Evolutionary conservation across 2,113 vertebrate genomes (phyloP).

Genomic region (Bucco capensis): DNA sequence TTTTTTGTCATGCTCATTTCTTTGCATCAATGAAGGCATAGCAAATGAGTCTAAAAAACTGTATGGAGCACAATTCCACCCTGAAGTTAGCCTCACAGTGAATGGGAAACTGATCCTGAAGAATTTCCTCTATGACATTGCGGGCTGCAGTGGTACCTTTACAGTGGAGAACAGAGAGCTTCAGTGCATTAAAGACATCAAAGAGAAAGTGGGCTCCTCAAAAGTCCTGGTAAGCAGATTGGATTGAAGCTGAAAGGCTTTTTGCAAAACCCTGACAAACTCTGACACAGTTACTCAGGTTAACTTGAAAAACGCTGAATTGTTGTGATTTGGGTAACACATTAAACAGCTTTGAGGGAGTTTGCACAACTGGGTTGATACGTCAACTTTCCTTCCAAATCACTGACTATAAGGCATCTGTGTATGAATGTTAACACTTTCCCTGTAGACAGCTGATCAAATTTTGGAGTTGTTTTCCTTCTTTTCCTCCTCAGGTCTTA

Average conservation of each 20-base stretch:
- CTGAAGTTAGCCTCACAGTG: slow-evolving; percentile 95
- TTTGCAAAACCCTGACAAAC: not conserved
- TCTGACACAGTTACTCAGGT: too few relatives aligned
- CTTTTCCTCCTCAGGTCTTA: slow-evolving; percentile 78
- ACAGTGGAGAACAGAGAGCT: slow-evolving; percentile 91
- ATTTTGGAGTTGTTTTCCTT: not conserved
- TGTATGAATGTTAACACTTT: not conserved
- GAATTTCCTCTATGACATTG: slow-evolving; percentile 94
- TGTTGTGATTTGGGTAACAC: too few relatives aligned
- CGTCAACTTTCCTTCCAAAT: not conserved
- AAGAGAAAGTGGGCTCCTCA: slow-evolving; percentile 87
- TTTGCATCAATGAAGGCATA: slow-evolving; percentile 78
- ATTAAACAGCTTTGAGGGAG: not conserved
- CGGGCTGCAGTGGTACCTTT: slow-evolving; percentile 90
- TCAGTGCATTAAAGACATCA: slow-evolving; percentile 87
- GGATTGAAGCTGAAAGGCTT: fast-evolving
- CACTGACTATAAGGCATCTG: fast-evolving
- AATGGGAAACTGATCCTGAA: slow-evolving; percentile 92
- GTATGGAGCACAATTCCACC: slow-evolving; percentile 96
- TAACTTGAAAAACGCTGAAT: not conserved
- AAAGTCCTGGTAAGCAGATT: slow-evolving; percentile 89
- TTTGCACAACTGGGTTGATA: fast-evolving
- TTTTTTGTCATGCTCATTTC: not conserved
- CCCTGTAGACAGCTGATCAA: not conserved
- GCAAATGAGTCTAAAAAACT: slow-evolving; percentile 97